Evolutionary conservation across 2,113 vertebrate species (phyloP).

Genomic region (Coptodon rendalli): DNA sequence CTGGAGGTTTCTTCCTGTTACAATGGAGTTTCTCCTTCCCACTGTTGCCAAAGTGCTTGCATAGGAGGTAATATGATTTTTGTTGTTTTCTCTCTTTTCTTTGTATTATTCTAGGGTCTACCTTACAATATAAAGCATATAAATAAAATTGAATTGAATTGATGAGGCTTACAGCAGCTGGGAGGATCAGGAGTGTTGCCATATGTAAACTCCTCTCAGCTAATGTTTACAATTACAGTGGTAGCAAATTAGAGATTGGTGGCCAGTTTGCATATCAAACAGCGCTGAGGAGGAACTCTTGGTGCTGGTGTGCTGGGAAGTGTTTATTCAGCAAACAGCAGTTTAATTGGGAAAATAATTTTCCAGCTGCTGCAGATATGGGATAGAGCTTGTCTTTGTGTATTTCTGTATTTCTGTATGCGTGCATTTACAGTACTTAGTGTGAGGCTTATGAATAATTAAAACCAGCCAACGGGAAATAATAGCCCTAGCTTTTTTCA

Average conservation of each 20-base stretch:
- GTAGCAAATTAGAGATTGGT: constrained; percentile 39
- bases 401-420: background rate
- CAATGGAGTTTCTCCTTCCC: background rate
- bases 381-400: background rate
- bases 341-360: constrained; percentile 62
- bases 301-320: constrained; percentile 22
- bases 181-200: constrained; percentile 15
- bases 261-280: constrained; percentile 51
- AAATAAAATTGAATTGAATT: background rate
- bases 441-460: constrained; percentile 37
- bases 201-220: constrained; percentile 36
- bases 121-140: background rate
- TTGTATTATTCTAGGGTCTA: background rate
- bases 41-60: background rate
- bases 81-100: background rate
- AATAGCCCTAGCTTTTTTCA: constrained; percentile 15
- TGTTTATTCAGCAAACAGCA: constrained; percentile 65
- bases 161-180: background rate
- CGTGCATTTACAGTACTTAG: constrained; percentile 25
- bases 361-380: constrained; percentile 52
- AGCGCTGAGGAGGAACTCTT: constrained; percentile 26
- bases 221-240: constrained; percentile 49
- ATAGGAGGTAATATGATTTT: background rate
- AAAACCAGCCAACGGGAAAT: constrained; percentile 35
- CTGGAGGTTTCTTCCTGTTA: background rate